These are phyloP conservation scores for Alca torda DNA, from an alignment of 2,797 vertebrate genomes.

Conservation along the genomic window DNA sequence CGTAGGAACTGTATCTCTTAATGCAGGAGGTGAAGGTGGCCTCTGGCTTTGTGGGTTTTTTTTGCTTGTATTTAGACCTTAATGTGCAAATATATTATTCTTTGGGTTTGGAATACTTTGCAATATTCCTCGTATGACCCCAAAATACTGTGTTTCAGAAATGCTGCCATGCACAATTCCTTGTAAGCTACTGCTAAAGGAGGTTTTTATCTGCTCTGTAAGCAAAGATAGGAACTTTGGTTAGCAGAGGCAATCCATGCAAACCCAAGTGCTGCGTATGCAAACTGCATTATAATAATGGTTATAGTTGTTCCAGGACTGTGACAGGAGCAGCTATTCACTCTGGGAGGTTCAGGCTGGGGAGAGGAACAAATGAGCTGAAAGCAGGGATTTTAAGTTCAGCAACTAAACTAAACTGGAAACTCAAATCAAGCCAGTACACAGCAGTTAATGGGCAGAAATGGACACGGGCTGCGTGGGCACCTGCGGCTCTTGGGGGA, in stretches of 20 bases:
- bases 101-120: not conserved
- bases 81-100: not conserved
- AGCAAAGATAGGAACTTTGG: not conserved
- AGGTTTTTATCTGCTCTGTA: not conserved
- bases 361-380: not conserved
- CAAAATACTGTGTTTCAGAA: not conserved
- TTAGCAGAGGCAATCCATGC: not conserved
- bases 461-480: accelerated
- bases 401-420: not conserved
- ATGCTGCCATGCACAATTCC: not conserved
- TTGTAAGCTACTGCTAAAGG: not conserved
- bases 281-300: not conserved
- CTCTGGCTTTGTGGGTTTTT: not conserved
- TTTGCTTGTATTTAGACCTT: not conserved
- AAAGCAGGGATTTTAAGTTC: not conserved
- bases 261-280: not conserved
- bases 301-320: not conserved
- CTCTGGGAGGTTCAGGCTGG: not conserved
- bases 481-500: not conserved
- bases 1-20: not conserved
- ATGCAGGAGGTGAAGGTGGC: not conserved
- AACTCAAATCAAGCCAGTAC: not conserved
- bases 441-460: not conserved
- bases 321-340: not conserved
- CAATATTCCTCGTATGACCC: not conserved